Base-by-base conservation (phyloP, 2,113 vertebrate genomes). In the Myotis davidii region DNA sequence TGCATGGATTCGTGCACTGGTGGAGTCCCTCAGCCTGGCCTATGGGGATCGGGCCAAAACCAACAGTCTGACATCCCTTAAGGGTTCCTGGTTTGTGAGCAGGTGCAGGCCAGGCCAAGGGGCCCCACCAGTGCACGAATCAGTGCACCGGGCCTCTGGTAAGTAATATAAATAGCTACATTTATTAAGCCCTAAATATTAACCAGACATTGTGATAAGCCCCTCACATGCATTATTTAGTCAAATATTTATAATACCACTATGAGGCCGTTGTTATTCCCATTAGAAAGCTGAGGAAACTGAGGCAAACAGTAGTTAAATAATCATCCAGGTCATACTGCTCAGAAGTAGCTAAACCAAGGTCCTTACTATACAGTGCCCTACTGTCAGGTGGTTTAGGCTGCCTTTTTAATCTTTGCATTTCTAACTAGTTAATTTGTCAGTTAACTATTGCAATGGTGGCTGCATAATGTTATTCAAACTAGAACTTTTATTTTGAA, bases 171-270 rank as follows among this genome's bases (percentile, higher is more conserved):
- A 61, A 72, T 20, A 67, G 29, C 23, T 94, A 45, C 32, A 45
- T 67, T 45, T 83, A 50, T 79, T 78, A 64, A 95, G 85, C 34
- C 82, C 64, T 85, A 84, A 52, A 56, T 81, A 70, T 32, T 50
- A 84, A 93, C n/a, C 56, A 93, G 77, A 59, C n/a, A 48, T 32
- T 70, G 69, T 34, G 61, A 85, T 72, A 39, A 97, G n/a, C 21
- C 27, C 34, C 13, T 67, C 39, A 67, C 5, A 6, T 88, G 13
- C 1, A 88, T 54, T 45, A 32, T 21, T 83, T 95, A 73, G 42
- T 45, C 9, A 37, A 83, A 93, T 81, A 17, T 72, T 77, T 90
- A 16, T 72, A 32, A n/a, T 39, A 34, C 9, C n/a, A 54, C 6
- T 29, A 14, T 8, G 20, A 85, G 21, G n/a, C 29, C 20, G n/a